Conservation (phyloP, 2,888 invertebrate species). For the Tetragonisca angustula region DNA sequence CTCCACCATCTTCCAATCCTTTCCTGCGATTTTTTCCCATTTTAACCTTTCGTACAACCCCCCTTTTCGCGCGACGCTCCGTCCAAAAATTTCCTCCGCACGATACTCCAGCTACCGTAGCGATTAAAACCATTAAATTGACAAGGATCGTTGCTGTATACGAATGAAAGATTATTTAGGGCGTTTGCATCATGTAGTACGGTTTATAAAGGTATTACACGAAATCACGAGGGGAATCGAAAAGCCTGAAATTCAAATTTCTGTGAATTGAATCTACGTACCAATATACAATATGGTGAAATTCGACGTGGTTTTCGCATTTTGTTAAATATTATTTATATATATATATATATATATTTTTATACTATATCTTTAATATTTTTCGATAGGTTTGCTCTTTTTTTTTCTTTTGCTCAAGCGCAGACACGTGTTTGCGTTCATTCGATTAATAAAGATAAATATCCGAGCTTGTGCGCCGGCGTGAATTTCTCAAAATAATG, state of each 20-base stretch:
- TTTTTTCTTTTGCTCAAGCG: not conserved
- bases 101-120: slow-evolving; percentile 3
- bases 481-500: not conserved
- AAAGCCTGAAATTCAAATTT: not conserved
- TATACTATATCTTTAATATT: too few relatives aligned
- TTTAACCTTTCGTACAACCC: slow-evolving; percentile 46
- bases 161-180: not conserved
- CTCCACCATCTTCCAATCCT: slow-evolving; percentile 52
- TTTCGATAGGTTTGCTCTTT: too few relatives aligned
- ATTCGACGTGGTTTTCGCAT: not conserved
- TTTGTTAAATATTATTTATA: not conserved
- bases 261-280: not conserved
- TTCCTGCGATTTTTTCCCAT: slow-evolving; percentile 47
- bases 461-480: not conserved
- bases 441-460: not conserved
- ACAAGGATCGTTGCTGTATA: slow-evolving; percentile 12
- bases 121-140: slow-evolving; percentile 32
- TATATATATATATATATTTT: not conserved
- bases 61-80: slow-evolving; percentile 38
- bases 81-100: slow-evolving; percentile 45
- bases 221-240: not conserved
- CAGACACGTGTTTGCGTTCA: not conserved
- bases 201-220: not conserved
- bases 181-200: slow-evolving; percentile 4
- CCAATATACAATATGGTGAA: not conserved